A percentile compares a stretch with the other conserved stretches of the same genome.
Conservation (phyloP, 2,113 vertebrate genomes). For the Semicossyphus pulcher region DNA sequence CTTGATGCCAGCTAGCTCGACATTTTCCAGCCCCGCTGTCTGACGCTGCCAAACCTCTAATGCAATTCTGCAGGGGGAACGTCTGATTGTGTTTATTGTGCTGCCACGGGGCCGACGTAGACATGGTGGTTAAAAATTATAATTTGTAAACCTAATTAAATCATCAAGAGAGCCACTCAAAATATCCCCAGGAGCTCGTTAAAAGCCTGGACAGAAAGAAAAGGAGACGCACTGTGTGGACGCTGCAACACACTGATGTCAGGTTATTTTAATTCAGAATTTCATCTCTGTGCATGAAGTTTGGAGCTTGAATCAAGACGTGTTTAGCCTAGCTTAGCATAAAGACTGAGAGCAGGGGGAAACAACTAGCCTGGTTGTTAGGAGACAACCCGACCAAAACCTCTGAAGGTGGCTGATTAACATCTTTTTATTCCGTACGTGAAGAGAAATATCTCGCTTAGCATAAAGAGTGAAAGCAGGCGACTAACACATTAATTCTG, state of each 20-base stretch:
- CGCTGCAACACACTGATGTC: conserved; percentile 6
- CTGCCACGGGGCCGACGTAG: conserved; percentile 44
- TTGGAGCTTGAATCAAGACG: neutral
- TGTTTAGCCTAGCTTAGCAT: neutral
- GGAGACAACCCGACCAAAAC: too few relatives aligned
- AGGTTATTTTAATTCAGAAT: neutral
- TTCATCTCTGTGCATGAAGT: neutral
- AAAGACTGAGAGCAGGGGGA: neutral
- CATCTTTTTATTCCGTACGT: too few relatives aligned
- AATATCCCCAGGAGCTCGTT: conserved; percentile 58
- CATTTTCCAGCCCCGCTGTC: conserved; percentile 70
- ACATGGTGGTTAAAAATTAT: conserved; percentile 34
- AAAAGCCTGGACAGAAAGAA: conserved; percentile 11
- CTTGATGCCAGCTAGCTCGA: conserved; percentile 71
- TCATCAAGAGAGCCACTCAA: conserved; percentile 51
- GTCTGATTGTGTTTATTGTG: conserved; percentile 72
- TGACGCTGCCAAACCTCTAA: conserved; percentile 50
- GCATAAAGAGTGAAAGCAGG: too few relatives aligned
- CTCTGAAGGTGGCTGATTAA: too few relatives aligned
- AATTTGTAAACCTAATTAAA: conserved; percentile 67
- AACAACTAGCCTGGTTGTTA: too few relatives aligned
- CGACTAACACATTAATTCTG: too few relatives aligned
- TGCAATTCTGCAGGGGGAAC: conserved; percentile 41
- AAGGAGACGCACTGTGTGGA: neutral
- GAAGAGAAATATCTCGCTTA: too few relatives aligned